These are phyloP conservation scores for Peromyscus attwateri DNA, from an alignment of 2,797 vertebrate genomes.

Conservation along the genomic window DNA sequence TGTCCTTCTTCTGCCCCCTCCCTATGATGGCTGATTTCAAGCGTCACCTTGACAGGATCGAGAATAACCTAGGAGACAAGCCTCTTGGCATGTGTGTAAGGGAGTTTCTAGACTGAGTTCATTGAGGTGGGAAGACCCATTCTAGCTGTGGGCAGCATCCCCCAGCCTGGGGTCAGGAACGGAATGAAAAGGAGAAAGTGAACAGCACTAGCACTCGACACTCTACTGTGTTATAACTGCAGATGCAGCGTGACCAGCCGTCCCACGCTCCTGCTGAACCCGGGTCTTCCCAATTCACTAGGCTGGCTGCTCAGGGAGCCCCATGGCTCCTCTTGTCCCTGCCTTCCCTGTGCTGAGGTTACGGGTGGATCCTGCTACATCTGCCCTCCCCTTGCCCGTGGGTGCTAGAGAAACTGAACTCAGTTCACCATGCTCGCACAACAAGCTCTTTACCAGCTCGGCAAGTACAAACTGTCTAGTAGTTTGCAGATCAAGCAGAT, in stretches of 20 bases:
- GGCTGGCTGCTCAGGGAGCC: neutral
- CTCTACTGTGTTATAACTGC: neutral
- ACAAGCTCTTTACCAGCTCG: too few relatives aligned
- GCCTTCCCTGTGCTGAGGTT: neutral
- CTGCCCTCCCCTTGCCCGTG: neutral
- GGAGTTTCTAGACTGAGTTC: neutral
- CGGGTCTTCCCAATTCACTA: neutral
- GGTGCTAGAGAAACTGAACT: neutral
- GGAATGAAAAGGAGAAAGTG: neutral
- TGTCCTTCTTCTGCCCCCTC: neutral
- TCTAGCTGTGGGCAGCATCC: neutral
- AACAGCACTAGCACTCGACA: too few relatives aligned
- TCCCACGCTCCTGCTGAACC: neutral
- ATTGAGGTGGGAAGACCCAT: neutral
- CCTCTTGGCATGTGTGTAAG: neutral
- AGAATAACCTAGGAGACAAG: neutral
- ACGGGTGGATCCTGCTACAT: neutral
- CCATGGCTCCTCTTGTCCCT: neutral
- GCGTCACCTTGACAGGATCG: neutral
- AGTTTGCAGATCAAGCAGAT: neutral
- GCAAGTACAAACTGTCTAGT: neutral
- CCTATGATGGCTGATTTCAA: neutral
- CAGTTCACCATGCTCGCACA: too few relatives aligned
- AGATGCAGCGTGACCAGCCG: neutral
- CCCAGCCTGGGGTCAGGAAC: neutral